These are phyloP conservation scores for Yponomeuta evonymella DNA, from an alignment of 2,888 invertebrate species.

Conservation along the genomic window DNA sequence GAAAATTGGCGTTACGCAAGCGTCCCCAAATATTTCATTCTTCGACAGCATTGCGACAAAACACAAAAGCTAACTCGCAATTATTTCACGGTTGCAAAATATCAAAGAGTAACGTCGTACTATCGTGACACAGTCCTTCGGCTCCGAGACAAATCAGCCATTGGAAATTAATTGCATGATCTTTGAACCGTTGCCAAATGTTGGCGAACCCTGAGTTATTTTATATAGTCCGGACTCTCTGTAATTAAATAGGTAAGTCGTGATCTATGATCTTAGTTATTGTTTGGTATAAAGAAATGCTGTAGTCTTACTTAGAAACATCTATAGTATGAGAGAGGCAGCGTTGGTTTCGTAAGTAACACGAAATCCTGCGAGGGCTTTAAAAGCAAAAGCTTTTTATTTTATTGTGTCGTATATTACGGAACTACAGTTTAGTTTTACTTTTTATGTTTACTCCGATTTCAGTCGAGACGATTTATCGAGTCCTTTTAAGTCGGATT, in stretches of 20 bases:
- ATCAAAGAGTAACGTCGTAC: slow-evolving; percentile 40
- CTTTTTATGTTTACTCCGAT: neutral
- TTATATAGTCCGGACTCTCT: slow-evolving; percentile 19
- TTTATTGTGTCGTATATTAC: neutral
- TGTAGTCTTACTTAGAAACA: neutral
- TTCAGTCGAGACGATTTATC: neutral
- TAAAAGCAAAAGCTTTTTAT: neutral
- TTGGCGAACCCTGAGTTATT: slow-evolving; percentile 36
- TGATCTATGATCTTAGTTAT: slow-evolving; percentile 15
- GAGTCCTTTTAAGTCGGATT: neutral
- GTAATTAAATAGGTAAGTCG: slow-evolving; percentile 19
- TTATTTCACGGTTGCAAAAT: slow-evolving; percentile 52
- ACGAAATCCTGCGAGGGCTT: neutral
- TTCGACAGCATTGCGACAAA: slow-evolving; percentile 36
- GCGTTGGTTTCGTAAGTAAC: neutral
- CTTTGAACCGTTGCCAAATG: slow-evolving; percentile 64
- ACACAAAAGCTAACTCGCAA: slow-evolving; percentile 31
- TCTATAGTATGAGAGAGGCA: neutral
- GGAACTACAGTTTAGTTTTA: neutral
- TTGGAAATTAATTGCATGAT: slow-evolving; percentile 63
- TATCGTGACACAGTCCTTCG: slow-evolving; percentile 56
- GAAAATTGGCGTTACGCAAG: slow-evolving; percentile 42
- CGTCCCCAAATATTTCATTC: slow-evolving; percentile 52
- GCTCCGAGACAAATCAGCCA: slow-evolving; percentile 52
- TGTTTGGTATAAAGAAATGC: slow-evolving; percentile 6